Conservation (phyloP, 2,113 vertebrate species). For the Nematolebias whitei region DNA sequence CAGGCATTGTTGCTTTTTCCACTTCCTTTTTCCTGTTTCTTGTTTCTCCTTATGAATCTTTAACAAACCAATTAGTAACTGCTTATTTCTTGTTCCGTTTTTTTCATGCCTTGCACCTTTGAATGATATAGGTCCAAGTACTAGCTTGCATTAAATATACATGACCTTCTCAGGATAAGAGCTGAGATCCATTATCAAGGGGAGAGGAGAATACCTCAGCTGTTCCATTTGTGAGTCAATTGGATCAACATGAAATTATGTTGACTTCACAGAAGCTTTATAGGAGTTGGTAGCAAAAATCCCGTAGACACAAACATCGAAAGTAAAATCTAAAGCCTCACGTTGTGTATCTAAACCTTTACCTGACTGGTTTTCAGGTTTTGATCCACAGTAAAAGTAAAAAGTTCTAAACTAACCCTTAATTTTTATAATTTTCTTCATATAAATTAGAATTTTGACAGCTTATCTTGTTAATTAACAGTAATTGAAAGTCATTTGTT, state of each 20-base stretch:
- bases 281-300: neutral
- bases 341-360: no score
- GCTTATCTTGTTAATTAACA: no score
- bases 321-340: neutral
- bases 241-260: slow-evolving; percentile 25
- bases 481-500: no score
- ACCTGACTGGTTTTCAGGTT: no score
- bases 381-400: no score
- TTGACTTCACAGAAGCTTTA: slow-evolving; percentile 5
- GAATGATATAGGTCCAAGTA: slow-evolving; percentile 67
- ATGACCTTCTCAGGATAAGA: slow-evolving; percentile 59
- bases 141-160: slow-evolving; percentile 68
- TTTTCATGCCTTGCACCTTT: slow-evolving; percentile 51
- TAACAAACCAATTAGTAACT: slow-evolving; percentile 68
- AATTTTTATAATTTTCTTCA: no score
- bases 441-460: no score
- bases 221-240: slow-evolving; percentile 26
- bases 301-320: neutral
- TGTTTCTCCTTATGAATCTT: slow-evolving; percentile 69
- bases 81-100: slow-evolving; percentile 62
- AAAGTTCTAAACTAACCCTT: no score
- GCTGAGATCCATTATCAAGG: slow-evolving; percentile 66
- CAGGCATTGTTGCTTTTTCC: slow-evolving; percentile 39
- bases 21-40: slow-evolving; percentile 67
- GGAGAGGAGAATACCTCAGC: slow-evolving; percentile 41